These are phyloP conservation scores for Papilio polytes DNA, from an alignment of 1,140 invertebrate species.

Conservation along the genomic window DNA sequence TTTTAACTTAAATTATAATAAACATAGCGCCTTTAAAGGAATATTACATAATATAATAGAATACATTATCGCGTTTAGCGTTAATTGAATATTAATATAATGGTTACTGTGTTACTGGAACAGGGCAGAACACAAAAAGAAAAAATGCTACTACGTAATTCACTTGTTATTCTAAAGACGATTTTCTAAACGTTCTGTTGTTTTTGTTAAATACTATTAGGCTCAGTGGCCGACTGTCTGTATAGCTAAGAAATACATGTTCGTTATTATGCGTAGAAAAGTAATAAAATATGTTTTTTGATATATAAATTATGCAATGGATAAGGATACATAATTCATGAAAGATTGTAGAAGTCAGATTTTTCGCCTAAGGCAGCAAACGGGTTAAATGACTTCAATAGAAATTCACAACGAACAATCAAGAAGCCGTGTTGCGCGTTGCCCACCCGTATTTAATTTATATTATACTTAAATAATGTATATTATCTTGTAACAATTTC, in stretches of 20 bases:
- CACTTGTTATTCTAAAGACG: constrained; percentile 2
- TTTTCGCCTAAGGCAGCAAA: background rate
- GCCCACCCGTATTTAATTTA: background rate
- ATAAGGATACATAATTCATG: background rate
- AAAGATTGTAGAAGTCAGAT: background rate
- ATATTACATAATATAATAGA: constrained; percentile 3
- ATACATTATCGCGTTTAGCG: background rate
- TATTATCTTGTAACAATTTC: background rate
- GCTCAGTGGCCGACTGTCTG: no score
- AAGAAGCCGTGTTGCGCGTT: background rate
- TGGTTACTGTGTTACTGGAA: constrained; percentile 21
- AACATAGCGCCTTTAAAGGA: background rate
- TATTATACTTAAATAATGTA: no score
- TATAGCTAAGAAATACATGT: background rate
- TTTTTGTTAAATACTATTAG: background rate
- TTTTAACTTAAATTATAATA: background rate
- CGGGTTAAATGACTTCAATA: background rate
- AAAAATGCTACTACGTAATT: constrained; percentile 3
- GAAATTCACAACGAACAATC: background rate
- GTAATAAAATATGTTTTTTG: no score
- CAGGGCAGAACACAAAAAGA: background rate
- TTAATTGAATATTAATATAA: constrained; percentile 28
- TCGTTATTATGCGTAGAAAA: no score
- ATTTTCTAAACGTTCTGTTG: background rate
- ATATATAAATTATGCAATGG: no score